phyloP scores from a whole-genome alignment of 2,888 invertebrate species.

The Drosophila affinis region DNA sequence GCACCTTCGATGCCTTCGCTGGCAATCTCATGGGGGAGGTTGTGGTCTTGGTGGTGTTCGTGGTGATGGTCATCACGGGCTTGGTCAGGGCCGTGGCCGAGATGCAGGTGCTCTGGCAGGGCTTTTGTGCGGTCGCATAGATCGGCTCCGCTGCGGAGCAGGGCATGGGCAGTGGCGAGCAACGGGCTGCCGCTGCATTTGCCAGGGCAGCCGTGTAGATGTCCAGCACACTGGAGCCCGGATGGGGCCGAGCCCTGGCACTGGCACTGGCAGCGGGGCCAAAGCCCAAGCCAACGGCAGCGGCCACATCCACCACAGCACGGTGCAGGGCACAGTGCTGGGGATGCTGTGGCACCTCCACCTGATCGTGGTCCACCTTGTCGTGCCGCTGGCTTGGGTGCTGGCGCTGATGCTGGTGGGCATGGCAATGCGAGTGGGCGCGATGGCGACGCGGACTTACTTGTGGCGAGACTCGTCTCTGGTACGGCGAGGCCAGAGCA shows the following conservation, averaged over 20 bases:
- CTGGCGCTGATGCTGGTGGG: slow-evolving; percentile 46
- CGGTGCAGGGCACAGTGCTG: slow-evolving; percentile 61
- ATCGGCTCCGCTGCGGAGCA: slow-evolving; percentile 73
- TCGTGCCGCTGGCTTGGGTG: slow-evolving; percentile 30
- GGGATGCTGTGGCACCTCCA: slow-evolving; percentile 5
- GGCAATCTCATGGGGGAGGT: slow-evolving; percentile 45
- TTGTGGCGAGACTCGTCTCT: slow-evolving; percentile 70
- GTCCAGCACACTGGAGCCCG: slow-evolving; percentile 62
- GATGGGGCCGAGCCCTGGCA: slow-evolving; percentile 11
- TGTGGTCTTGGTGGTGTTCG: slow-evolving; percentile 57
- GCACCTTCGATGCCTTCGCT: slow-evolving; percentile 11
- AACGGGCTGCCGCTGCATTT: slow-evolving; percentile 48
- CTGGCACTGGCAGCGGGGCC: slow-evolving; percentile 37
- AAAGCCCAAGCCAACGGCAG: slow-evolving; percentile 59
- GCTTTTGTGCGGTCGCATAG: slow-evolving; percentile 83
- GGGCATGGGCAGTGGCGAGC: slow-evolving; percentile 53
- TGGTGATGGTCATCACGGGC: slow-evolving; percentile 75
- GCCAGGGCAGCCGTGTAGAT: slow-evolving; percentile 70
- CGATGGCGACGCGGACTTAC: slow-evolving; percentile 74
- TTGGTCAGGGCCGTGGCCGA: slow-evolving; percentile 77
- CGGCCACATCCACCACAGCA: slow-evolving; percentile 70
- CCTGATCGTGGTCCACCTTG: slow-evolving; percentile 20
- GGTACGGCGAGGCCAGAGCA: slow-evolving; percentile 81
- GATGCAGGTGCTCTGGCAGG: slow-evolving; percentile 72
- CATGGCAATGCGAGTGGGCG: slow-evolving; percentile 63